phyloP scores from a whole-genome alignment of 2,113 vertebrate species.

The Sylvia atricapilla region DNA sequence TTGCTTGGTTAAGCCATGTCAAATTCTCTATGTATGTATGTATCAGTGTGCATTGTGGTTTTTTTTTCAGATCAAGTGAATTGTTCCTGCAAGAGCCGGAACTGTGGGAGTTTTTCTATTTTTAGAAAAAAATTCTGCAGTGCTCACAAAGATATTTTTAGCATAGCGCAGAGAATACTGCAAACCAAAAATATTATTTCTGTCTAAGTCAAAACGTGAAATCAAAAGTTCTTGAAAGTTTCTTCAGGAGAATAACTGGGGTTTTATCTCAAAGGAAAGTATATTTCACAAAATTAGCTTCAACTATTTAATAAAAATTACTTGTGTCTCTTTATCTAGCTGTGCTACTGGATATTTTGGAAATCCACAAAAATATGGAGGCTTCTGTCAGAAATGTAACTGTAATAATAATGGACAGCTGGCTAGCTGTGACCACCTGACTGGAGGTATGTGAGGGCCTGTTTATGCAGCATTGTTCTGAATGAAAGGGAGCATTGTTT shows the following conservation, averaged over 20 bases:
- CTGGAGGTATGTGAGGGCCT: slow-evolving; percentile 79
- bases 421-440: slow-evolving; percentile 80
- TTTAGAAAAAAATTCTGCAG: neutral
- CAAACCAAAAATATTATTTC: slow-evolving; percentile 3
- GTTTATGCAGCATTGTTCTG: neutral
- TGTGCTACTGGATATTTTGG: slow-evolving; percentile 93
- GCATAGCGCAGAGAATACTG: neutral
- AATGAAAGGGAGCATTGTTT: neutral
- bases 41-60: neutral
- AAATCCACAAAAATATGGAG: slow-evolving; percentile 79
- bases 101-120: neutral
- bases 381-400: slow-evolving; percentile 81
- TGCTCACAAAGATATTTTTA: slow-evolving; percentile 24
- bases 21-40: neutral
- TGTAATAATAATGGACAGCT: slow-evolving; percentile 83
- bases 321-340: slow-evolving; percentile 64
- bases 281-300: neutral
- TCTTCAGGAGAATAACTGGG: neutral
- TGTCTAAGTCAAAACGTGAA: neutral
- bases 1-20: neutral
- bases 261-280: neutral
- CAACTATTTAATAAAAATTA: neutral
- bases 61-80: neutral
- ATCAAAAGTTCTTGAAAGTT: slow-evolving; percentile 1
- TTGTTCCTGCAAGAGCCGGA: neutral